A percentile compares a stretch with the other conserved stretches of the same genome.
Conservation (phyloP, 1,140 invertebrate species). For the Centruroides sculpturatus region DNA sequence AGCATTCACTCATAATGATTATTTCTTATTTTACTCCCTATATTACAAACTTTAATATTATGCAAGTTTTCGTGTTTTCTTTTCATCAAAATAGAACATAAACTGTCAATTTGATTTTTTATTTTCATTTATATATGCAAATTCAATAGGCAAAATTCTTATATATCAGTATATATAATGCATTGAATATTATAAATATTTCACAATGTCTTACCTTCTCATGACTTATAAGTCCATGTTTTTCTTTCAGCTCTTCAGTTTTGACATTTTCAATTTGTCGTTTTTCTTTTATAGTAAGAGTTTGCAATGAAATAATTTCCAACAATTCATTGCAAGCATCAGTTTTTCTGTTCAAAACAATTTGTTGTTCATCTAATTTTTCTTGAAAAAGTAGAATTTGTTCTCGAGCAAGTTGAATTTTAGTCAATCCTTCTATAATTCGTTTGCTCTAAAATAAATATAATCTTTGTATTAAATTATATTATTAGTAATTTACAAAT, state of each 20-base stretch:
- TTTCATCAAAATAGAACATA: no score
- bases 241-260: constrained; percentile 58
- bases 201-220: constrained; percentile 42
- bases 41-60: no score
- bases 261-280: constrained; percentile 59
- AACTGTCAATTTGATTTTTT: no score
- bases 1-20: no score
- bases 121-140: no score
- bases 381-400: constrained; percentile 55
- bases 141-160: no score
- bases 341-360: constrained; percentile 57
- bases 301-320: constrained; percentile 42
- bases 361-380: constrained; percentile 55
- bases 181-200: no score
- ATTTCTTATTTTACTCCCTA: no score
- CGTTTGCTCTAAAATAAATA: constrained; percentile 40
- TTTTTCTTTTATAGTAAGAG: constrained; percentile 51
- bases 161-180: no score
- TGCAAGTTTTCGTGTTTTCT: no score
- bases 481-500: no score
- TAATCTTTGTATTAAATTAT: no score
- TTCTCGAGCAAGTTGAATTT: constrained; percentile 61
- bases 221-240: constrained; percentile 53
- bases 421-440: constrained; percentile 49
- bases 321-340: constrained; percentile 54